Base-by-base conservation (phyloP, 2,888 invertebrate genomes). In the Orgyia antiqua region DNA sequence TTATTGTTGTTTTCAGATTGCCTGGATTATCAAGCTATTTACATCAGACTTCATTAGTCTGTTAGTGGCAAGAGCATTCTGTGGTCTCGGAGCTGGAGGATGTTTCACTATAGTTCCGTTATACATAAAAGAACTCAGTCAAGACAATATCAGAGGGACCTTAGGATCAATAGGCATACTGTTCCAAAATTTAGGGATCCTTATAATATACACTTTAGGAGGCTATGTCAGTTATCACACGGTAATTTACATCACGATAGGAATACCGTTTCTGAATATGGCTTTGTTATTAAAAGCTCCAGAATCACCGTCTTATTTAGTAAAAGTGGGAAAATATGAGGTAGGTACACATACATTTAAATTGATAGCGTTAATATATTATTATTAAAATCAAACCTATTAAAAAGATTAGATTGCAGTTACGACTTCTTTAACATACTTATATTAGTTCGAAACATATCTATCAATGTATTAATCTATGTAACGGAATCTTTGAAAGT, bases 291-390 rank as follows among this genome's bases (percentile, higher is more conserved):
- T 65, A 13, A 58, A 49, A 27, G 68, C 68, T 13, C 79, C 80
- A 1, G 79, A 80, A 33, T 74, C 80, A 1, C 80, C 80, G 4
- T 59, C 68, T 1, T 77, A 56, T 33, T 45, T 78, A 23, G 55
- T 79, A 2, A 76, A 75, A 21, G 43, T 46, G 10, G 71, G 68
- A 1, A 63, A 62, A 30, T 43, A 39, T 27, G 55, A 73, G 13
- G 80, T 80, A 37, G 2, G 27, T 21, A 59, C n/a, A 61, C 54
- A n/a, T n/a, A n/a, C n/a, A n/a, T n/a, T n/a, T n/a, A n/a, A n/a
- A n/a, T n/a, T n/a, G n/a, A n/a, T n/a, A n/a, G n/a, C n/a, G n/a
- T n/a, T n/a, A n/a, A n/a, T 2, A 8, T 19, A 5, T 8, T 19
- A 19, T n/a, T 19, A 6, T 19, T 19, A n/a, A 8, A 19, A 19